phyloP scores from a whole-genome alignment of 2,113 vertebrate genomes.

The Vidua chalybeata region DNA sequence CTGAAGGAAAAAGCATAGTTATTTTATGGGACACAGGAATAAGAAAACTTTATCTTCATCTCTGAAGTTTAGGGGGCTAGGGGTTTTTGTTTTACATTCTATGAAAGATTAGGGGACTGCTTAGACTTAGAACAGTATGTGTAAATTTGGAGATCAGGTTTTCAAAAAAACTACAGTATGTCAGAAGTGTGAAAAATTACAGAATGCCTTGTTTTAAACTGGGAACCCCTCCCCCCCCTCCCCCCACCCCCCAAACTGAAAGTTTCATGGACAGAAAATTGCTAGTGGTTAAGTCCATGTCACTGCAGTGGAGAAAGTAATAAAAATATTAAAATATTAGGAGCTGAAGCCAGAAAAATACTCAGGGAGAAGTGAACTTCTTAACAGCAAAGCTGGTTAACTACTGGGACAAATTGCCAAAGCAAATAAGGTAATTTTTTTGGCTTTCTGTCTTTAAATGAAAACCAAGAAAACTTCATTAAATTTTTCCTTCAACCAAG shows the following conservation, averaged over 20 bases:
- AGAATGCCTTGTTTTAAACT: background rate
- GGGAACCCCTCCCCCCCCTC: no score
- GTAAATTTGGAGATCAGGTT: background rate
- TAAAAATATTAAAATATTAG: background rate
- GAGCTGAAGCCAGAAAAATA: background rate
- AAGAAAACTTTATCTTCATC: background rate
- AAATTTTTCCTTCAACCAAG: background rate
- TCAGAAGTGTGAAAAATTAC: background rate
- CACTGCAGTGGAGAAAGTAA: background rate
- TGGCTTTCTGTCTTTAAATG: background rate
- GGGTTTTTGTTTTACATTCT: background rate
- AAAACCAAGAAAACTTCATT: background rate
- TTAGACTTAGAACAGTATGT: background rate
- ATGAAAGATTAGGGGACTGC: background rate
- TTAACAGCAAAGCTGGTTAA: background rate
- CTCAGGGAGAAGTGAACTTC: background rate
- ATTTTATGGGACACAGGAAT: background rate
- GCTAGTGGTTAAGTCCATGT: background rate
- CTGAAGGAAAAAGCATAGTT: background rate
- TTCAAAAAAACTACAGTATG: background rate
- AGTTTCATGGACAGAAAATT: background rate
- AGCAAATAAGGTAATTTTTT: background rate
- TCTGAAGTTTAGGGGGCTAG: background rate
- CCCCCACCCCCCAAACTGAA: fast-evolving
- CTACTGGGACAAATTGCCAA: background rate